Conservation (phyloP, 2,113 vertebrate genomes). For the Micronycteris hirsuta region DNA sequence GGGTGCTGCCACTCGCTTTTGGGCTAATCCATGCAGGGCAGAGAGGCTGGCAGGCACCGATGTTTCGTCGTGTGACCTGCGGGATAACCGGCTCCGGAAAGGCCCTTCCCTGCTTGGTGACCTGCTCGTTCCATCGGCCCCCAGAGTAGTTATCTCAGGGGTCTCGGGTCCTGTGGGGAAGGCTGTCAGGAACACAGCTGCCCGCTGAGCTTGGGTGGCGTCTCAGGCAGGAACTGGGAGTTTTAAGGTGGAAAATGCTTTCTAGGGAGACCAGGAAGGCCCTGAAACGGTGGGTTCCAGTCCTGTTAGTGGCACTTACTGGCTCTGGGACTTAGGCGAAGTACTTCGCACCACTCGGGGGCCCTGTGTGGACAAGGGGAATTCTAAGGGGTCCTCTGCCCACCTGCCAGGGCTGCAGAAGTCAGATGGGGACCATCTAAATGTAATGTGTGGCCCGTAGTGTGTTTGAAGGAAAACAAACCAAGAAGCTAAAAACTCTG, state of each 20-base stretch:
- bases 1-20: not conserved
- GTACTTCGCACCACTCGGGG: no score
- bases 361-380: not conserved
- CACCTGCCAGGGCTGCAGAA: not conserved
- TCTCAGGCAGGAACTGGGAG: not conserved
- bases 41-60: not conserved
- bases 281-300: not conserved
- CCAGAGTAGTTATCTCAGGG: not conserved
- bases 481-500: not conserved
- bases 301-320: not conserved
- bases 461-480: not conserved
- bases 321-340: not conserved
- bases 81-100: not conserved
- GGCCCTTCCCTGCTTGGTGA: not conserved
- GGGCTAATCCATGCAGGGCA: not conserved
- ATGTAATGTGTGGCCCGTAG: not conserved
- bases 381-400: not conserved
- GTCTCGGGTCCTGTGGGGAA: not conserved
- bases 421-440: not conserved
- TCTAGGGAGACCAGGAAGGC: not conserved
- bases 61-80: not conserved
- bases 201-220: not conserved
- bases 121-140: not conserved
- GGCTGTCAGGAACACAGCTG: not conserved
- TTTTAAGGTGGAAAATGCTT: not conserved